Conservation (phyloP, 2,888 invertebrate species). For the Ochropleura plecta region DNA sequence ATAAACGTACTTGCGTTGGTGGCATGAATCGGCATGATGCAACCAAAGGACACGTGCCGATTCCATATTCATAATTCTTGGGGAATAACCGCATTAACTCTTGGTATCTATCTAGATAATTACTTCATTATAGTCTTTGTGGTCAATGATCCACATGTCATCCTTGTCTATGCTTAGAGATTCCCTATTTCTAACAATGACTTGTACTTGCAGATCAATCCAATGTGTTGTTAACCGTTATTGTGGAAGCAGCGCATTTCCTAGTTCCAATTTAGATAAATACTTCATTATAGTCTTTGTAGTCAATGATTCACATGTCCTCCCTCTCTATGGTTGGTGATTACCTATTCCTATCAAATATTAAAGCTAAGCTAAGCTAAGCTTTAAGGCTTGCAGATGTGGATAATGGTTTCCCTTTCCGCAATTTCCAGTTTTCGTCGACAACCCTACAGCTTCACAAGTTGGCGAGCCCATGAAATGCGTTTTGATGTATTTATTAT, state of each 20-base stretch:
- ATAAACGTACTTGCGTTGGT: conserved; percentile 17
- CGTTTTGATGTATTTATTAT: conserved; percentile 61
- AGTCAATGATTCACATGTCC: conserved; percentile 10
- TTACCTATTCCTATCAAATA: neutral
- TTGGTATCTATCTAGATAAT: neutral
- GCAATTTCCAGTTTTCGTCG: conserved; percentile 4
- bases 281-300: neutral
- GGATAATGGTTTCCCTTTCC: neutral
- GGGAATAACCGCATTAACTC: conserved; percentile 28
- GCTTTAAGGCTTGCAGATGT: neutral
- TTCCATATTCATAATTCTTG: neutral
- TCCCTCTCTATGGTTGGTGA: neutral
- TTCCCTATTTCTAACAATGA: neutral
- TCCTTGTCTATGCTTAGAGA: neutral
- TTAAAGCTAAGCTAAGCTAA: too few species aligned
- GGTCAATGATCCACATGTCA: conserved; percentile 11
- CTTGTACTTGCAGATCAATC: neutral
- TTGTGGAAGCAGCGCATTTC: conserved; percentile 18
- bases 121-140: neutral
- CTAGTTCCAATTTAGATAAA: conserved; percentile 4
- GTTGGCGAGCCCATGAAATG: conserved; percentile 43
- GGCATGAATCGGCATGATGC: conserved; percentile 27
- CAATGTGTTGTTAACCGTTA: neutral
- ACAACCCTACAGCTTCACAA: conserved; percentile 54
- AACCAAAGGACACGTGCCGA: conserved; percentile 8